Evolutionary conservation across 1,140 invertebrate genomes (phyloP).

Genomic region (Pseudomyrmex sp.): DNA sequence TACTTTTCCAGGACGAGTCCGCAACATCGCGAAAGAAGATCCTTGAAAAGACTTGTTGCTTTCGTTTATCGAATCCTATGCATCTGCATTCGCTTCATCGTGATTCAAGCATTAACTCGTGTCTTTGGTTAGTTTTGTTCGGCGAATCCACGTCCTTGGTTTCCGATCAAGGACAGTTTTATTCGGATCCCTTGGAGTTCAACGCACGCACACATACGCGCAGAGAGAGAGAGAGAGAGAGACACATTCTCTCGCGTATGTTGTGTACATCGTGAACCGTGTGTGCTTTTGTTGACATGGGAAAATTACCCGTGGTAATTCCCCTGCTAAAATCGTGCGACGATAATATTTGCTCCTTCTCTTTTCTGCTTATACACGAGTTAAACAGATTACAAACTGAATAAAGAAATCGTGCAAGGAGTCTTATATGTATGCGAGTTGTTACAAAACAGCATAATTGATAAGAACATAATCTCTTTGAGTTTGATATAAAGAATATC

Average conservation of each 20-base stretch:
- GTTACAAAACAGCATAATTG: background rate
- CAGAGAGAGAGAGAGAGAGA: background rate
- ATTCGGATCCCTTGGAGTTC: background rate
- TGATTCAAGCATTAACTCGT: background rate
- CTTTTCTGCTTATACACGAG: background rate
- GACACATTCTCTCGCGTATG: background rate
- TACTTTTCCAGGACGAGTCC: constrained; percentile 37
- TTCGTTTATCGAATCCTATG: background rate
- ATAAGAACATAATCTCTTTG: constrained; percentile 36
- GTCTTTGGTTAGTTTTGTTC: constrained; percentile 5
- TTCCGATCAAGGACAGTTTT: background rate
- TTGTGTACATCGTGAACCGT: background rate
- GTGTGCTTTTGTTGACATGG: constrained; percentile 8
- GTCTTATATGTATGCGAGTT: background rate
- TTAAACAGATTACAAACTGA: background rate
- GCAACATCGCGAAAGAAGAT: background rate
- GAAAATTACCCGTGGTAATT: constrained; percentile 27
- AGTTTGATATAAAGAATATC: constrained; percentile 18
- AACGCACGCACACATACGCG: background rate
- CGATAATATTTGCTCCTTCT: background rate
- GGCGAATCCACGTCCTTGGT: constrained; percentile 29
- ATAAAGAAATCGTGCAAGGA: constrained; percentile 1
- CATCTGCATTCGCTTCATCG: background rate
- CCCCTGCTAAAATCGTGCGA: background rate
- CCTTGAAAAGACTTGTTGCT: constrained; percentile 21